Base-by-base conservation (phyloP, 2,888 invertebrate genomes). In the Cacoxenus indagator region DNA sequence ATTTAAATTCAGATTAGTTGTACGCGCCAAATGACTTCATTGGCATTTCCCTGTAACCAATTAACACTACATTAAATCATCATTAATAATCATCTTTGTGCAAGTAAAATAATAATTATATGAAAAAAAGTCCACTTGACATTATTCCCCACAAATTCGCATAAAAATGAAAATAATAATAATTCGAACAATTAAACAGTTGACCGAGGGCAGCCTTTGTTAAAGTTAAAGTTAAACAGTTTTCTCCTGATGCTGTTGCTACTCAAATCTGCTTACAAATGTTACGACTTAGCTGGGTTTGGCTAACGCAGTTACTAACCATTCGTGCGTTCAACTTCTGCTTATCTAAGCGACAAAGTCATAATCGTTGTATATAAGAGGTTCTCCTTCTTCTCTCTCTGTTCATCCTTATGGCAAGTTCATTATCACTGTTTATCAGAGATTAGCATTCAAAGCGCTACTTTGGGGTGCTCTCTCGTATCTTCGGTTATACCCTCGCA, bases 341-440 rank as follows among this genome's bases (percentile, higher is more conserved):
- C 57, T 54, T 54, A 54, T 54, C 54, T 24, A 24, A 22, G 24
- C 17, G 17, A 24, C 26, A 57, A n/a, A 57, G 57, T 57, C 57
- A 57, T 57, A 57, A 57, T 57, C 57, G 29, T 57, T 57, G 57
- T 29, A 29, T 57, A 29, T 57, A 57, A 29, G 57, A 57, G 57
- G 3, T 19, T 24, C 9, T 11, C n/a, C 19, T 54, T 37, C 8
- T 37, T 37, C 14, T 37, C 37, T 8, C 37, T 8, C 37, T 37
- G 48, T n/a, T 48, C n/a, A n/a, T n/a, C n/a, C 37, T 37, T 37
- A 37, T 11, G 37, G 37, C 37, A 5, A 37, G 3, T 37, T 37
- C 14, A 37, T 37, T 37, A 11, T 37, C 8, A 11, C 14, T 37
- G 14, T 37, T 4, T 37, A 0, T 14, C 19, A n/a, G n/a, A 48